Conservation (phyloP, 2,113 vertebrate species). For the Erythrolamprus reginae region DNA sequence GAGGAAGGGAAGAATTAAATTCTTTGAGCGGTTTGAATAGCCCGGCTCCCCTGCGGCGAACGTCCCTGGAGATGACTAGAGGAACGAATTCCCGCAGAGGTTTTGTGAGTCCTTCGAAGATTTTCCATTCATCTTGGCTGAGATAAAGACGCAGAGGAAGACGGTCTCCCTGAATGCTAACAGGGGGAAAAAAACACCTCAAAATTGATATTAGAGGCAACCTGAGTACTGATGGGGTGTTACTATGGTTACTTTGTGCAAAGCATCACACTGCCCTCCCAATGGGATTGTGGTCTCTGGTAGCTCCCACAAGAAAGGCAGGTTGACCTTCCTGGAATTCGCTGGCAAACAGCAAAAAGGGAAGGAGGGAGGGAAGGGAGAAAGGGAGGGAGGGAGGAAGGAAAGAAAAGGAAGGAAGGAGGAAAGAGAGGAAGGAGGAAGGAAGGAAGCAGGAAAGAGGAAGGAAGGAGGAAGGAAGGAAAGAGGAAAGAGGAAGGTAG, state of each 20-base stretch:
- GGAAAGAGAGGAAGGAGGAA: too few species aligned
- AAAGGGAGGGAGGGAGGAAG: too few species aligned
- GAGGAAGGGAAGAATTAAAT: conserved; percentile 42
- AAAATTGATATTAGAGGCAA: conserved; percentile 53
- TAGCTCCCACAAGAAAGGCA: conserved; percentile 50
- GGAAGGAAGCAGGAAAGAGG: too few species aligned
- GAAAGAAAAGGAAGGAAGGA: background rate
- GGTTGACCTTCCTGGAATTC: conserved; percentile 61
- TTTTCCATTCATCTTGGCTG: background rate
- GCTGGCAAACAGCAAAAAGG: background rate
- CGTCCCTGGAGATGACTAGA: fast-evolving
- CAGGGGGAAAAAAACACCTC: conserved; percentile 44
- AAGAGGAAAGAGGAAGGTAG: background rate
- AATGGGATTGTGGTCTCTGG: conserved; percentile 39
- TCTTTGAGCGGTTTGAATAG: background rate
- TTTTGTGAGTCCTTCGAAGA: background rate
- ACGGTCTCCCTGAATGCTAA: conserved; percentile 55
- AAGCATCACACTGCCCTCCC: conserved; percentile 50
- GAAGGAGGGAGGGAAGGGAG: too few species aligned
- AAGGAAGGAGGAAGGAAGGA: too few species aligned
- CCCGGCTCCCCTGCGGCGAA: background rate
- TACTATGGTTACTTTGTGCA: conserved; percentile 66
- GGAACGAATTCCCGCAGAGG: background rate
- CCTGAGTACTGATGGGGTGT: conserved; percentile 63
- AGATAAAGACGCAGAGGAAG: background rate